These are phyloP conservation scores for Rhegmatorhina hoffmannsi DNA, from an alignment of 2,113 vertebrate genomes.

Conservation along the genomic window DNA sequence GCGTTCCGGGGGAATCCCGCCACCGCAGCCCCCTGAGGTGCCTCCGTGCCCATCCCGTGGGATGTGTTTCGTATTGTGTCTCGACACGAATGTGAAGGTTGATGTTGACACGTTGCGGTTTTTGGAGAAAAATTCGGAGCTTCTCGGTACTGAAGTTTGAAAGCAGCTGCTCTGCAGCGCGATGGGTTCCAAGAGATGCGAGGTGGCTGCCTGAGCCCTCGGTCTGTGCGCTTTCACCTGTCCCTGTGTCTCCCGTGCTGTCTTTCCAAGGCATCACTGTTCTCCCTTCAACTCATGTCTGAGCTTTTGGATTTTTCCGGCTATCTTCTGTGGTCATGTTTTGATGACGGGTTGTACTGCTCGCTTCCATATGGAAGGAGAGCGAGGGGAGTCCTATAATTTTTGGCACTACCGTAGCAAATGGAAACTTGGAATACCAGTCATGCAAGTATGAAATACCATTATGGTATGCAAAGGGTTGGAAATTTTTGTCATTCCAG, in stretches of 20 bases:
- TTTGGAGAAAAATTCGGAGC: accelerated
- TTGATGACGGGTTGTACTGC: neutral
- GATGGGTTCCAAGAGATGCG: neutral
- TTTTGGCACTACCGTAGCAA: constrained; percentile 1
- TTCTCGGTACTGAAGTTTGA: neutral
- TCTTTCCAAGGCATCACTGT: accelerated
- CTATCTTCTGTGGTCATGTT: neutral
- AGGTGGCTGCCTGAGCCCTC: neutral
- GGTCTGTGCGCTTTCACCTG: neutral
- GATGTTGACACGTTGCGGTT: accelerated
- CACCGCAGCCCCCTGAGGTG: neutral
- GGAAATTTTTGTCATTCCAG: constrained; percentile 26
- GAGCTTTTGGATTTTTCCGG: neutral
- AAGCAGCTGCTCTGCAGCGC: neutral
- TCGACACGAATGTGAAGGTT: accelerated
- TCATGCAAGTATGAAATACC: constrained; percentile 34
- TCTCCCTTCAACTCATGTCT: neutral
- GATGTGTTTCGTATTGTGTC: neutral
- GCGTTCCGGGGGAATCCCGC: too few relatives aligned
- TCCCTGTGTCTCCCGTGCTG: neutral
- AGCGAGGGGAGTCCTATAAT: constrained; percentile 11
- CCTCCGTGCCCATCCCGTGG: neutral
- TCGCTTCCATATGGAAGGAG: constrained; percentile 31
- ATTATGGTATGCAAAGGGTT: constrained; percentile 6
- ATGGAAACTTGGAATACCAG: constrained; percentile 49